These are phyloP conservation scores for Megaleporinus macrocephalus DNA, from an alignment of 2,113 vertebrate genomes.

Conservation along the genomic window DNA sequence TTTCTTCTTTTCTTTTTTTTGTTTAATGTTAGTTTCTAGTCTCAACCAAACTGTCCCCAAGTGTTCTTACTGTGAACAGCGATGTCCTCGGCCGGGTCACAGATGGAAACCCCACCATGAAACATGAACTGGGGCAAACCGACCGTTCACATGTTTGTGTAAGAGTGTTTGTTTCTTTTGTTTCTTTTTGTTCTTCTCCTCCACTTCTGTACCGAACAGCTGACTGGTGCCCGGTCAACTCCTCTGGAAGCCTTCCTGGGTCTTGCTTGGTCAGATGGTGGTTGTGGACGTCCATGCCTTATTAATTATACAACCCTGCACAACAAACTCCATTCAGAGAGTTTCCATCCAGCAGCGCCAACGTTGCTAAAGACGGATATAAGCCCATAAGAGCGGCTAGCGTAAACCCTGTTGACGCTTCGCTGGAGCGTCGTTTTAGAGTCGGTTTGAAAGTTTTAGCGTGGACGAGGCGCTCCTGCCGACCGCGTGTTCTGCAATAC, in stretches of 20 bases:
- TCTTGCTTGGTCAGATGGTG: neutral
- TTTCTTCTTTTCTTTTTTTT: too few species aligned
- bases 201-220: neutral
- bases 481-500: constrained; percentile 31
- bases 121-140: neutral
- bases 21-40: too few species aligned
- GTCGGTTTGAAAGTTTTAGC: neutral
- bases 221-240: constrained; percentile 3
- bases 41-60: constrained; percentile 4
- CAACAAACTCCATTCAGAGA: neutral
- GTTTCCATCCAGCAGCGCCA: neutral
- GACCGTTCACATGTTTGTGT: constrained; percentile 33
- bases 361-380: neutral
- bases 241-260: neutral
- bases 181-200: neutral
- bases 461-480: neutral
- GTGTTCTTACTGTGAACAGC: neutral
- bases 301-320: neutral
- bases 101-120: neutral
- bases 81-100: constrained; percentile 15
- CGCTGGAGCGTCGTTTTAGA: neutral
- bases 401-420: too few species aligned
- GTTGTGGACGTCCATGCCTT: neutral
- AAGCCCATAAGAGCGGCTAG: too few species aligned
- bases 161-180: constrained; percentile 20